These are phyloP conservation scores for Drosophila busckii DNA, from an alignment of 1,140 invertebrate genomes.

Conservation along the genomic window DNA sequence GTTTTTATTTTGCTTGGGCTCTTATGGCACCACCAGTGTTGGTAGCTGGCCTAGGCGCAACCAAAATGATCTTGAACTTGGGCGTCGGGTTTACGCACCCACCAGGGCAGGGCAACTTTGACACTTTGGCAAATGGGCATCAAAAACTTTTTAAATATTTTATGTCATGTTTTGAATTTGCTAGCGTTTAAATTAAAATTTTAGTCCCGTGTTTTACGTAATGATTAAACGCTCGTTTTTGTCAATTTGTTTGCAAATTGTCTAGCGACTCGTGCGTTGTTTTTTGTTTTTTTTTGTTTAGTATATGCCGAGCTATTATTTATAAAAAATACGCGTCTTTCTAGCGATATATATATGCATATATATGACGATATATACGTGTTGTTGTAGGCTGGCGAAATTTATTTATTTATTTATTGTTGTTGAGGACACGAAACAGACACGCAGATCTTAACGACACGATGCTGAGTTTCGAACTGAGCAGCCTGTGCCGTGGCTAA, in stretches of 20 bases:
- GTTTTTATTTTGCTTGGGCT: slow-evolving; percentile 3
- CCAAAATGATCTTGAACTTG: slow-evolving; percentile 63
- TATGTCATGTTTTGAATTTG: slow-evolving; percentile 4
- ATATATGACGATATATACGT: slow-evolving; percentile 49
- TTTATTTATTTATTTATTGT: slow-evolving; percentile 11
- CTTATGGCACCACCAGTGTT: not conserved
- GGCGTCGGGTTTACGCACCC: slow-evolving; percentile 39
- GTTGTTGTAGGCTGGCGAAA: slow-evolving; percentile 35
- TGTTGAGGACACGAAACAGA: slow-evolving; percentile 21
- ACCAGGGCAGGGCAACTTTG: slow-evolving; percentile 38
- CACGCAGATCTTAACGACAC: slow-evolving; percentile 54
- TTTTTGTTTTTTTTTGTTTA: slow-evolving; percentile 31
- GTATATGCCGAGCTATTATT: slow-evolving; percentile 71
- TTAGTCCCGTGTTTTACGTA: slow-evolving; percentile 56
- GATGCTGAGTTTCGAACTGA: slow-evolving; percentile 72
- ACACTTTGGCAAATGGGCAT: slow-evolving; percentile 61
- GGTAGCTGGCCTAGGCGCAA: too few species aligned
- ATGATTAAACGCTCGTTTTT: slow-evolving; percentile 72
- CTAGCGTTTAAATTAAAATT: slow-evolving; percentile 9
- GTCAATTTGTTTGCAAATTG: slow-evolving; percentile 76
- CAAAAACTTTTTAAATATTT: slow-evolving; percentile 41
- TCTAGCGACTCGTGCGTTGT: slow-evolving; percentile 35
- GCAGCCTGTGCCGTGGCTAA: slow-evolving; percentile 59
- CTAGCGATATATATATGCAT: slow-evolving; percentile 30
- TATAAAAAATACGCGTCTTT: slow-evolving; percentile 54